Percentiles rank a stretch among this genome's conserved stretches.
phyloP scores from a whole-genome alignment of 2,113 vertebrate species.

The Rhadina sibilatrix region DNA sequence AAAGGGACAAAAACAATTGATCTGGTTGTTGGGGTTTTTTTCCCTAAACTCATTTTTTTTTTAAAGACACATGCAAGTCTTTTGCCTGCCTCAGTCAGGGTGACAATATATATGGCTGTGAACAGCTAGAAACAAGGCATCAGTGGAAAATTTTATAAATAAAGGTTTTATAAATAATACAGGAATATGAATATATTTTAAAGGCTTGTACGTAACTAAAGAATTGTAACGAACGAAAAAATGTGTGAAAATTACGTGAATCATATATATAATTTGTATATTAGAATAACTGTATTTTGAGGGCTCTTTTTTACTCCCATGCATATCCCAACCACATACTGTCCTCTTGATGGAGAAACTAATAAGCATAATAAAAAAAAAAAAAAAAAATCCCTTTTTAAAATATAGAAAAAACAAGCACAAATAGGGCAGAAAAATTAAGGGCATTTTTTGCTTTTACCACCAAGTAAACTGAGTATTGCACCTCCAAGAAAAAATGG shows the following conservation, averaged over 20 bases:
- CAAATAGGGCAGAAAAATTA: background rate
- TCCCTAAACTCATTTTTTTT: background rate
- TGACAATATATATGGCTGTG: too few relatives aligned
- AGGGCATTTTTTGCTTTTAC: background rate
- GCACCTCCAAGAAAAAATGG: background rate
- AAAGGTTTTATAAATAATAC: background rate
- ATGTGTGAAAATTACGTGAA: background rate
- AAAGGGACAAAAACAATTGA: background rate
- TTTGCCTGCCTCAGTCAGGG: background rate
- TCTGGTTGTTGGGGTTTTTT: too few relatives aligned
- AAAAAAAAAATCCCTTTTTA: background rate
- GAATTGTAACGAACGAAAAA: background rate
- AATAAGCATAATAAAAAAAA: too few relatives aligned
- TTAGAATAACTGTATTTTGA: background rate
- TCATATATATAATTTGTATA: background rate
- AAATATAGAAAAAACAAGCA: background rate
- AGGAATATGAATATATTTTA: background rate
- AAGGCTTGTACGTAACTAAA: background rate
- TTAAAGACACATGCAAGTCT: background rate
- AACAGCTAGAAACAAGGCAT: background rate
- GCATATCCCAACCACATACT: background rate
- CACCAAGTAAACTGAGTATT: background rate
- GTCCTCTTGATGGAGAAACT: background rate
- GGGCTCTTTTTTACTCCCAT: background rate
- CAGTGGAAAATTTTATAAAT: background rate